Percentiles rank a stretch among this genome's conserved stretches.
Evolutionary conservation across 1,140 invertebrate genomes (phyloP).

Genomic region (Lamellibrachia luymesi): DNA sequence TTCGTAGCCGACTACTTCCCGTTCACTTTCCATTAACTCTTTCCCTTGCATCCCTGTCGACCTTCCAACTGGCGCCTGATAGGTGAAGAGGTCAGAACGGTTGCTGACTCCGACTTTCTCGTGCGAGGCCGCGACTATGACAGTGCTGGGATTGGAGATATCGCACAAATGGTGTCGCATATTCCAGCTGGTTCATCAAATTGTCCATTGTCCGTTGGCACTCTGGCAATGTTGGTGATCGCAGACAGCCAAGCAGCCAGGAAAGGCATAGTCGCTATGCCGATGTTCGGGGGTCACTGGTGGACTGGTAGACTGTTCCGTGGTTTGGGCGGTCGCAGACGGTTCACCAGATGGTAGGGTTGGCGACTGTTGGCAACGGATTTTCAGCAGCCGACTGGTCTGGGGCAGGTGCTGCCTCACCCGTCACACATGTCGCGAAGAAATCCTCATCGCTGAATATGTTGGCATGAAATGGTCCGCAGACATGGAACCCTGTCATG

Average conservation of each 20-base stretch:
- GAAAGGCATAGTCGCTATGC: too few species aligned
- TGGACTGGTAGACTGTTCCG: not conserved
- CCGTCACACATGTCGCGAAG: not conserved
- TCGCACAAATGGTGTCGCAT: not conserved
- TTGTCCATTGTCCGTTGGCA: not conserved
- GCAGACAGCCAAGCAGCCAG: too few species aligned
- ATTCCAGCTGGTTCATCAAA: not conserved
- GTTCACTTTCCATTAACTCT: not conserved
- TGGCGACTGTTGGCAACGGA: slow-evolving; percentile 6
- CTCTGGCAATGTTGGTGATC: too few species aligned
- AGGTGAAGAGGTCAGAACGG: not conserved
- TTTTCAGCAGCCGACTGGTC: not conserved
- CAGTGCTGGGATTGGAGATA: not conserved
- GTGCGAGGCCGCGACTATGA: slow-evolving; percentile 9
- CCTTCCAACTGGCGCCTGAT: slow-evolving; percentile 9
- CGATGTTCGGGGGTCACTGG: not conserved
- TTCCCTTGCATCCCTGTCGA: not conserved
- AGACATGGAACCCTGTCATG: not conserved
- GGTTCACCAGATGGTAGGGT: not conserved
- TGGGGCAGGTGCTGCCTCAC: not conserved
- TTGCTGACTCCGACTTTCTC: slow-evolving; percentile 10
- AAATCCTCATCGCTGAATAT: slow-evolving; percentile 5
- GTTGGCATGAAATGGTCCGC: not conserved
- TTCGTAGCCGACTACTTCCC: not conserved
- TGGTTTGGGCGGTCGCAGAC: slow-evolving; percentile 5